Percentiles rank a stretch among this genome's conserved stretches.
These are phyloP conservation scores for Chionoecetes opilio DNA, from an alignment of 1,140 invertebrate species.

Conservation along the genomic window DNA sequence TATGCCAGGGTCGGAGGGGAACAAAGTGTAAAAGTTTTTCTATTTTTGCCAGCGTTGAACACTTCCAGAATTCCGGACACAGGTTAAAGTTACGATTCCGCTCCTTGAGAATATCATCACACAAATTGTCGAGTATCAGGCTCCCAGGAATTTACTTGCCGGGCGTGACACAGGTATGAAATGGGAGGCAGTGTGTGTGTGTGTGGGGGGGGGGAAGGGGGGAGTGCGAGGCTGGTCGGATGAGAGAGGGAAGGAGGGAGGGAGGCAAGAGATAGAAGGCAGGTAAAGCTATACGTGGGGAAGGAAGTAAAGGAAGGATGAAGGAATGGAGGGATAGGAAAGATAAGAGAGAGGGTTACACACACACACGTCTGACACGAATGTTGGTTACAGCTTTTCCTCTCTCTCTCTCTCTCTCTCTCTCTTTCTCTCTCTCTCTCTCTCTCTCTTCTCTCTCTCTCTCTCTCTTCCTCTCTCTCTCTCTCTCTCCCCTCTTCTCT, in stretches of 20 bases:
- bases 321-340: not conserved
- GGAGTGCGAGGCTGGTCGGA: not conserved
- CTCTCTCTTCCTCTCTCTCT: too few species aligned
- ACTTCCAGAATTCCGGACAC: constrained; percentile 47
- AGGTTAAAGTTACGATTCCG: constrained; percentile 57
- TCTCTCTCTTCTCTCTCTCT: too few species aligned
- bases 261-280: not conserved
- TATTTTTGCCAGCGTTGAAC: constrained; percentile 37
- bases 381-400: too few species aligned
- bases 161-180: constrained; percentile 38
- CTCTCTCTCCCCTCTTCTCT: too few species aligned
- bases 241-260: not conserved
- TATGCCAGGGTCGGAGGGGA: not conserved
- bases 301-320: not conserved
- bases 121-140: constrained; percentile 60
- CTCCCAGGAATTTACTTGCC: constrained; percentile 56
- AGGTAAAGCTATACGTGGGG: not conserved
- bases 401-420: too few species aligned
- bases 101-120: constrained; percentile 54
- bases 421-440: too few species aligned
- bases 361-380: not conserved
- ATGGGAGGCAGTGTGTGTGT: not conserved
- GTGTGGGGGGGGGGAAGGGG: not conserved
- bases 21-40: constrained; percentile 59
- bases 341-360: not conserved